phyloP scores from a whole-genome alignment of 2,888 invertebrate genomes.

The Pollenia amentaria region DNA sequence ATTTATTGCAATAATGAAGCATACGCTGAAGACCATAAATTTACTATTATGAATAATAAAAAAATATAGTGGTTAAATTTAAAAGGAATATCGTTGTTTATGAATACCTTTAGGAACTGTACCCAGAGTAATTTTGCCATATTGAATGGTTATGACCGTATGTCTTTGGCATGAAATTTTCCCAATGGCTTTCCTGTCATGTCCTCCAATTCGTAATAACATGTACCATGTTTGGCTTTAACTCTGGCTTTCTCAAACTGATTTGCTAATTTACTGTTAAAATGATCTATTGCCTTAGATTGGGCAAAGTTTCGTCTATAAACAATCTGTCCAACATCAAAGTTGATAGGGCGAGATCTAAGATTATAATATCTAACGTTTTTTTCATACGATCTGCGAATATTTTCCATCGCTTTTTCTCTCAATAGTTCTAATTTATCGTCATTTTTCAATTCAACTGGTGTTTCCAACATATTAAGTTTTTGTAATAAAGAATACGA shows the following conservation, averaged over 20 bases:
- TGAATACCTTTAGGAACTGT: too few species aligned
- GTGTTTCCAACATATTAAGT: constrained; percentile 5
- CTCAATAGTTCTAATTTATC: constrained; percentile 19
- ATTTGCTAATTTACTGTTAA: constrained; percentile 22
- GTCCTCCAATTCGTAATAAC: constrained; percentile 26
- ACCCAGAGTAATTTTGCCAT: too few species aligned
- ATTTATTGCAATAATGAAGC: too few species aligned
- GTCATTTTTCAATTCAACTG: not conserved
- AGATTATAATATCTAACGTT: constrained; percentile 32
- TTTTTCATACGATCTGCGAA: constrained; percentile 6
- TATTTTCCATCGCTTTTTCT: constrained; percentile 6
- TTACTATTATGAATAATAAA: too few species aligned
- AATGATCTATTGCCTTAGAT: constrained; percentile 28
- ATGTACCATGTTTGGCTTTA: constrained; percentile 13
- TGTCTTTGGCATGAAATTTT: constrained; percentile 36
- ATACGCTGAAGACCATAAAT: too few species aligned
- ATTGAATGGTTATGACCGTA: not conserved
- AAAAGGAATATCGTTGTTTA: too few species aligned
- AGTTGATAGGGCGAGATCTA: constrained; percentile 1
- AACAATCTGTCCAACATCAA: constrained; percentile 34
- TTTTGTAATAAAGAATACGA: constrained; percentile 5
- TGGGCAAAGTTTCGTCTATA: constrained; percentile 34
- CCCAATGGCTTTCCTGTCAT: constrained; percentile 17
- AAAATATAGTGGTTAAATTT: too few species aligned
- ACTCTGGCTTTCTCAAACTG: constrained; percentile 37